Conservation (phyloP, 2,888 invertebrate species). For the Eupithecia insigniata region DNA sequence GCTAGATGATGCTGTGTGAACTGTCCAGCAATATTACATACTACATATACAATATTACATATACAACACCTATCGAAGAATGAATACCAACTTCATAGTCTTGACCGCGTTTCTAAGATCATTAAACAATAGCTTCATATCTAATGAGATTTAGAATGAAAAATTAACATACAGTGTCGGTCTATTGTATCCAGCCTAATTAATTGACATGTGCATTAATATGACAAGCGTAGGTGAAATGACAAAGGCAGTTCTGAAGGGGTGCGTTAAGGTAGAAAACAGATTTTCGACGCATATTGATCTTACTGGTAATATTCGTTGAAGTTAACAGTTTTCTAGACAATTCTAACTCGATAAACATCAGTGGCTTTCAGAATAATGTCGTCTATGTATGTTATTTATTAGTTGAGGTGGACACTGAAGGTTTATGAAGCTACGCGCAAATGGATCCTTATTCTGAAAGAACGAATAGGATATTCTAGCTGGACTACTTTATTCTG, state of each 20-base stretch:
- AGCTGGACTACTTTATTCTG: background rate
- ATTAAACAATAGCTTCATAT: conserved; percentile 6
- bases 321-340: background rate
- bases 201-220: conserved; percentile 50
- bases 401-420: background rate
- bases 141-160: conserved; percentile 30
- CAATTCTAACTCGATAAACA: background rate
- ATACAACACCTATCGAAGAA: background rate
- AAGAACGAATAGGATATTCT: background rate
- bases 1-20: too few relatives aligned
- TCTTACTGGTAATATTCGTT: background rate
- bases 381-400: background rate
- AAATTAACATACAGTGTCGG: conserved; percentile 47
- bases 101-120: conserved; percentile 11
- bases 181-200: conserved; percentile 46
- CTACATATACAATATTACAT: too few relatives aligned
- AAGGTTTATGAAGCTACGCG: background rate
- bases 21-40: too few relatives aligned
- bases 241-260: conserved; percentile 31
- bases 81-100: background rate
- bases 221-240: conserved; percentile 47
- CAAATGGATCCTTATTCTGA: background rate
- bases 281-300: background rate
- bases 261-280: conserved; percentile 14
- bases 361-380: background rate